Conservation (phyloP, 2,888 invertebrate genomes). For the Stictocephala bisonia region DNA sequence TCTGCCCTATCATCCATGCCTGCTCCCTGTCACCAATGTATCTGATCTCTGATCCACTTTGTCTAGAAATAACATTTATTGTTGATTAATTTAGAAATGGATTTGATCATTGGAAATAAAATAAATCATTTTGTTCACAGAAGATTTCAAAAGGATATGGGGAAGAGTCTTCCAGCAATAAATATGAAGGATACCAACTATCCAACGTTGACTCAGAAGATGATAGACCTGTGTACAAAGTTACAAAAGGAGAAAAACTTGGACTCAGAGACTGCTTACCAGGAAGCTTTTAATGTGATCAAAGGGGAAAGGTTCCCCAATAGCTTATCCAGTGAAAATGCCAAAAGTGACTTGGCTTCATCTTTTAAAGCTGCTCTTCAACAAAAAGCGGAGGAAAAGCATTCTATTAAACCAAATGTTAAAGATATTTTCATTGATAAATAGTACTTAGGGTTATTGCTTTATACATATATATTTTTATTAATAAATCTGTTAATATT, state of each 20-base stretch:
- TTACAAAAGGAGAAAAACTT: slow-evolving; percentile 45
- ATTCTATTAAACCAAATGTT: slow-evolving; percentile 10
- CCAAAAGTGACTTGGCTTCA: neutral
- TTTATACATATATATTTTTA: too few relatives aligned
- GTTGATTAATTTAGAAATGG: too few relatives aligned
- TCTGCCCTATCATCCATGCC: too few relatives aligned
- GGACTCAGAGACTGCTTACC: slow-evolving; percentile 39
- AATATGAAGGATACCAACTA: slow-evolving; percentile 69
- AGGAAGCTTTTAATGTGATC: slow-evolving; percentile 49
- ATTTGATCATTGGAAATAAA: too few relatives aligned
- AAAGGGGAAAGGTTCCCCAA: slow-evolving; percentile 25
- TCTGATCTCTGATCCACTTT: too few relatives aligned
- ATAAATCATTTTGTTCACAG: slow-evolving; percentile 70
- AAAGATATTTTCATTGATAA: slow-evolving; percentile 42
- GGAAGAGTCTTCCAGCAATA: slow-evolving; percentile 68
- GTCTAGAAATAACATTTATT: too few relatives aligned
- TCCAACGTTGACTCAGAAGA: slow-evolving; percentile 63
- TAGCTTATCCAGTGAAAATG: neutral
- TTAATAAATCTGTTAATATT: neutral
- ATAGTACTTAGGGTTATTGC: too few relatives aligned
- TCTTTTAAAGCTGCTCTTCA: slow-evolving; percentile 32
- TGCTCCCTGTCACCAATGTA: too few relatives aligned
- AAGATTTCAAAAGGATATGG: slow-evolving; percentile 71
- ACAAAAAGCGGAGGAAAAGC: neutral
- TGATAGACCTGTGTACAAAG: slow-evolving; percentile 38